Evolutionary conservation across 2,113 vertebrate species (phyloP), one percentile per base, ranked within the genome.

Genomic region (Phrynosoma blainvillii): DNA sequence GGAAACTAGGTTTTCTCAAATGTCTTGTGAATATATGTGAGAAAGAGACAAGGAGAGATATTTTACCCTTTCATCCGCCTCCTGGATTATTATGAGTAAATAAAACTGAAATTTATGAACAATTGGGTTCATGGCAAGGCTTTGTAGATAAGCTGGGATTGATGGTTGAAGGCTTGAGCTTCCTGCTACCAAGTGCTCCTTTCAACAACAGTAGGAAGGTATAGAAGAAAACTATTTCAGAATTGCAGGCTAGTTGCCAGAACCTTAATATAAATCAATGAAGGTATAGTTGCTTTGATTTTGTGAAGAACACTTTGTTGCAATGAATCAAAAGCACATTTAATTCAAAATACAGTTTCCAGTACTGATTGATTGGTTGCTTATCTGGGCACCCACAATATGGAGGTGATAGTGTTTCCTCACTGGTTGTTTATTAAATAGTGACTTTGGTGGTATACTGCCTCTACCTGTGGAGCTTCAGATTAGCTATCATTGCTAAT

Each of bases 71-170:
- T 65, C 47, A 30, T 42, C 65, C 36, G 40, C 27, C 20, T 76
- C 42, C 32, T 73, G 65, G 76, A 79, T 79, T 74, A 52, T 30
- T 66, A 32, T 14, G n/a, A 87, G 42, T 40, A 87, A 90, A 84
- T 70, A 73, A 77, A 90, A 23, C 42, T 88, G 14, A 1, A 27
- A 16, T 81, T 80, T 79, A 85, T 81, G 1, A 54, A 76, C 62
- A 42, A 65, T 84, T 84, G 66, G 13, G 47, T 90, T 89, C 77
- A 85, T n/a, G 40, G 40, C 59, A 80, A 80, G 88, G 68, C 68
- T 80, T 56, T 73, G 21, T 70, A 79, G 88, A 89, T 89, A 89
- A 85, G 54, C 88, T 8, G 3, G 88, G 77, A 85, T 75, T 42
- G 82, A 85, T 89, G 77, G 88, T 77, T 80, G 66, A 36, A 74